These are phyloP conservation scores for Drosophila sturtevanti DNA, from an alignment of 1,140 invertebrate genomes.

Conservation along the genomic window DNA sequence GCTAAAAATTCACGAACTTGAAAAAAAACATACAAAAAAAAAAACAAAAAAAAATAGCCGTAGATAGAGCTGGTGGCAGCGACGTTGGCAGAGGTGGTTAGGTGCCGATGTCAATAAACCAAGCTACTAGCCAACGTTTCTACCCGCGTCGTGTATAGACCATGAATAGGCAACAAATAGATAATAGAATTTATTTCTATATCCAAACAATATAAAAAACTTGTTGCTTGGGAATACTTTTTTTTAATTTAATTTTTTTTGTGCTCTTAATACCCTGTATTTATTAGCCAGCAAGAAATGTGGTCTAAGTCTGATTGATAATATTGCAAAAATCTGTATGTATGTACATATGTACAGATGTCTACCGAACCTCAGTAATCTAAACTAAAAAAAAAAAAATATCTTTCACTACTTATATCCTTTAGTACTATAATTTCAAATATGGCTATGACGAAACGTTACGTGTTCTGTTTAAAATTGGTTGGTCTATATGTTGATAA, in stretches of 20 bases:
- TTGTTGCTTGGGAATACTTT: slow-evolving; percentile 36
- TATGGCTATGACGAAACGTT: no score
- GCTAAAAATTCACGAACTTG: slow-evolving; percentile 81
- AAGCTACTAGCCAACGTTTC: slow-evolving; percentile 50
- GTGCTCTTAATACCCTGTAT: neutral
- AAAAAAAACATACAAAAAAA: slow-evolving; percentile 36
- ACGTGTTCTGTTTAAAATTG: no score
- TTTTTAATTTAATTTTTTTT: neutral
- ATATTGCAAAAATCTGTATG: no score
- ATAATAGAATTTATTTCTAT: slow-evolving; percentile 11
- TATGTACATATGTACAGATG: no score
- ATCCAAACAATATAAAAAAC: slow-evolving; percentile 17
- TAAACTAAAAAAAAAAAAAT: no score
- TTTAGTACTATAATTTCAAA: no score
- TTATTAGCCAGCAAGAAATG: no score
- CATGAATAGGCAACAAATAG: slow-evolving; percentile 55
- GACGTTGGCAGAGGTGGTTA: slow-evolving; percentile 35
- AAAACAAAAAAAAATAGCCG: slow-evolving; percentile 38
- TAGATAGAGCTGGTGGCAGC: slow-evolving; percentile 17
- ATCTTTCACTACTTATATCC: no score
- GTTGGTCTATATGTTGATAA: no score
- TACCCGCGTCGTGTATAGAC: slow-evolving; percentile 53
- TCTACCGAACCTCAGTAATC: no score
- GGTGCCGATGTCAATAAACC: slow-evolving; percentile 72
- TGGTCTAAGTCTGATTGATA: no score